Base-by-base conservation (phyloP, 2,113 vertebrate species). In the Vimba vimba region DNA sequence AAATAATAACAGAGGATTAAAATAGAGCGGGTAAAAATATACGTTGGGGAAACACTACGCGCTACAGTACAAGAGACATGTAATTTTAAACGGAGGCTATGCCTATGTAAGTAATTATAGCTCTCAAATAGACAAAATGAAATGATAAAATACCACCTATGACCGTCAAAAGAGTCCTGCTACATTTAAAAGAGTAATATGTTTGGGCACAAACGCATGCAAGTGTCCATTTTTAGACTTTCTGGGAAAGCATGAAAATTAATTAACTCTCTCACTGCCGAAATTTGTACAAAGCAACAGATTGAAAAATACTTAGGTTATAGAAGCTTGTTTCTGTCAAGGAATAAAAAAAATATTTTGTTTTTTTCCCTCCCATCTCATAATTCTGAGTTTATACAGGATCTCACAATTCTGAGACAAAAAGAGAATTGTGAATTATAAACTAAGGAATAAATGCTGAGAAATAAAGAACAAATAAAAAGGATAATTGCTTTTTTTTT, bases 1-100 rank as follows among this genome's bases (percentile, higher is more conserved):
- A 95, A 95, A 94, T 95, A 95, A 95, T 94, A 93, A 95, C 92
- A 95, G 92, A 92, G 81, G 92, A 93, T 94, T 93, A 93, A 95
- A 95, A 95, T 94, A 95, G 94, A 91, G 82, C 23, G 82, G 1
- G 88, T 93, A 91, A 92, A 94, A 93, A 94, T 93, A 93, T 89
- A 92, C 85, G 79, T 86, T 92, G 89, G 89, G 90, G 93, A 94
- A 94, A 94, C 93, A 93, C 90, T 93, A 95, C 92, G 92, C 92
- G 85, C 0, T 75, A 91, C 89, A 90, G 89, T 91, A 90, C 91
- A 89, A 92, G 91, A 94, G 92, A 93, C 93, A 86, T 95, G 93
- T 95, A 94, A 95, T 95, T 95, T 95, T 86, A 95, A 93, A 91
- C 87, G 85, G 88, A 85, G 88, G 86, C 90, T 90, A 93, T 92